Conservation (phyloP, 2,797 vertebrate genomes). For the Hipposideros larvatus region DNA sequence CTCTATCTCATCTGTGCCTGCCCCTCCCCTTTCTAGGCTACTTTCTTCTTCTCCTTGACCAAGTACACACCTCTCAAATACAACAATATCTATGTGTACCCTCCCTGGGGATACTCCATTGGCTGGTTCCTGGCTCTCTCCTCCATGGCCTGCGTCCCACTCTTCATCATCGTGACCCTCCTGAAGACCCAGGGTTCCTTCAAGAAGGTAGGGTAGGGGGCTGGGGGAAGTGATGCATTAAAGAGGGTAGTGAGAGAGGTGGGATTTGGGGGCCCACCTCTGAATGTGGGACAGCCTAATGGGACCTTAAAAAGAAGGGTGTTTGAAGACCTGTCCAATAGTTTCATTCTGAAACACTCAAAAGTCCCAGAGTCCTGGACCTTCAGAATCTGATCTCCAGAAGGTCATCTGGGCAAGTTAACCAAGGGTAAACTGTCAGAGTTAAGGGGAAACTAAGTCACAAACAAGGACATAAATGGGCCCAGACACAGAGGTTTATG, state of each 20-base stretch:
- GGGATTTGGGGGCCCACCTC: background rate
- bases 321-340: background rate
- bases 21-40: slow-evolving; percentile 79
- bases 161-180: slow-evolving; percentile 84
- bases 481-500: background rate
- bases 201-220: slow-evolving; percentile 89
- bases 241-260: background rate
- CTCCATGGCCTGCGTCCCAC: slow-evolving; percentile 90
- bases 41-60: slow-evolving; percentile 90
- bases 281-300: background rate
- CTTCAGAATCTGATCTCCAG: background rate
- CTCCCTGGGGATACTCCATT: slow-evolving; percentile 87
- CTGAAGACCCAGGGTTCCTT: slow-evolving; percentile 89
- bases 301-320: background rate
- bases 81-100: slow-evolving; percentile 89
- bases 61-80: slow-evolving; percentile 89
- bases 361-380: background rate
- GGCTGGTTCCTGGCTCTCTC: slow-evolving; percentile 91
- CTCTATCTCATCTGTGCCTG: fast-evolving
- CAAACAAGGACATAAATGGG: background rate
- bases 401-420: background rate
- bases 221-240: fast-evolving
- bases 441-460: background rate
- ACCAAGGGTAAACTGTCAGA: background rate
- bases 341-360: background rate